Percentiles rank a stretch among this genome's conserved stretches.
These are phyloP conservation scores for Phaedon cochleariae DNA, from an alignment of 2,888 invertebrate genomes.

Conservation along the genomic window DNA sequence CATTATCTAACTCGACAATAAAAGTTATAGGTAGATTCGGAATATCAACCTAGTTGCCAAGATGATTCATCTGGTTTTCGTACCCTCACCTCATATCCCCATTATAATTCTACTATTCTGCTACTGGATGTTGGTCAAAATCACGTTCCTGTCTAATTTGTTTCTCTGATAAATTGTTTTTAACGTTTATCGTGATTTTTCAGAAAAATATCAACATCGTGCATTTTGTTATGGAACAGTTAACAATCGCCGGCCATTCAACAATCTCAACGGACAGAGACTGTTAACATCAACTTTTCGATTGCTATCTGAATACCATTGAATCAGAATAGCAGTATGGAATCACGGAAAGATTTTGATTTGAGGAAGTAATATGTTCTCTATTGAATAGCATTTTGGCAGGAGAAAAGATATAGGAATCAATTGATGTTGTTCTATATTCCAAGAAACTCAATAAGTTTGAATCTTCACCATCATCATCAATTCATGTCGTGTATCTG, in stretches of 20 bases:
- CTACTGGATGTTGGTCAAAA: not conserved
- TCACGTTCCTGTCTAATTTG: not conserved
- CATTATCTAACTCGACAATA: too few relatives aligned
- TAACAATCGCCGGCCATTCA: too few relatives aligned
- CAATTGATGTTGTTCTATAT: not conserved
- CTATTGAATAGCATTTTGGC: too few relatives aligned
- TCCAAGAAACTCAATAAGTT: not conserved
- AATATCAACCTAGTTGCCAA: slow-evolving; percentile 1
- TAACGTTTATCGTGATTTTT: not conserved
- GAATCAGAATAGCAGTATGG: too few relatives aligned
- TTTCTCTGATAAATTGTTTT: not conserved
- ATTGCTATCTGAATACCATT: too few relatives aligned
- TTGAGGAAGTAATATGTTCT: not conserved
- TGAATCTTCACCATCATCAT: not conserved
- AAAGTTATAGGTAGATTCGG: too few relatives aligned
- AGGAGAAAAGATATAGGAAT: too few relatives aligned
- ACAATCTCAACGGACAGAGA: too few relatives aligned
- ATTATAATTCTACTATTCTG: not conserved
- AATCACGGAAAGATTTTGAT: not conserved
- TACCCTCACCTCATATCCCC: not conserved
- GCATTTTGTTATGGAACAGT: too few relatives aligned
- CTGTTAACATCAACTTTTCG: too few relatives aligned
- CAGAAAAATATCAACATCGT: too few relatives aligned
- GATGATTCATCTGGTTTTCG: not conserved
- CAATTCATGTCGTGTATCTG: too few relatives aligned